Percentiles rank a stretch among this genome's conserved stretches.
Evolutionary conservation across 2,888 invertebrate genomes (phyloP).

Genomic region (Brachyptera putata): DNA sequence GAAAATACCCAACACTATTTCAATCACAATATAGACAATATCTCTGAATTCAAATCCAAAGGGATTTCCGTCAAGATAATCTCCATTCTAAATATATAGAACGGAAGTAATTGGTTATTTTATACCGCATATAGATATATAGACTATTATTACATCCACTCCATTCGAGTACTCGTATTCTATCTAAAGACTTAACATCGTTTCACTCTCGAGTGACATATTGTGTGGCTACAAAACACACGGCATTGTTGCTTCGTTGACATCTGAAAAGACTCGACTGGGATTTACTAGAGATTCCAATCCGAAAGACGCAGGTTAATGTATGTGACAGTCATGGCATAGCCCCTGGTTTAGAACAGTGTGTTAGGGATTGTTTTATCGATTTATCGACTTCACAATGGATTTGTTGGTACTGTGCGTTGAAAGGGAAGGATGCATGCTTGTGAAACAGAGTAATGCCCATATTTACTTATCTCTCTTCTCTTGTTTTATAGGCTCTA

Average conservation of each 20-base stretch:
- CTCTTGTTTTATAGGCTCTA: background rate
- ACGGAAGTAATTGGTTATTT: too few species aligned
- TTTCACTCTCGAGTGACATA: too few species aligned
- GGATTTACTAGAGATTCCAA: constrained; percentile 23
- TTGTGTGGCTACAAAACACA: too few species aligned
- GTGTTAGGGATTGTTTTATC: constrained; percentile 18
- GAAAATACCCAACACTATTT: too few species aligned
- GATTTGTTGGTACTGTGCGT: background rate
- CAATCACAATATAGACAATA: too few species aligned
- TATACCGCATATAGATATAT: too few species aligned
- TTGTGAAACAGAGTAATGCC: background rate
- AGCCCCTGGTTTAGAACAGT: constrained; percentile 17
- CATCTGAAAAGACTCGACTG: background rate
- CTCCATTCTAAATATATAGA: too few species aligned
- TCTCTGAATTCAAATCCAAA: too few species aligned
- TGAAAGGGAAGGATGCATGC: background rate
- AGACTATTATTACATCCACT: too few species aligned
- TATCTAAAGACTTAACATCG: too few species aligned
- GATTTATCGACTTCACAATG: constrained; percentile 17
- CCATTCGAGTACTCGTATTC: too few species aligned
- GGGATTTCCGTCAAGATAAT: too few species aligned
- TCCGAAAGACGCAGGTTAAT: constrained; percentile 18
- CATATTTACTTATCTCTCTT: background rate
- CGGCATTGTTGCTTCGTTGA: background rate
- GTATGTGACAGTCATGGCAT: constrained; percentile 8